Evolutionary conservation across 2,113 vertebrate species (phyloP).

Genomic region (Rhinogobius similis): DNA sequence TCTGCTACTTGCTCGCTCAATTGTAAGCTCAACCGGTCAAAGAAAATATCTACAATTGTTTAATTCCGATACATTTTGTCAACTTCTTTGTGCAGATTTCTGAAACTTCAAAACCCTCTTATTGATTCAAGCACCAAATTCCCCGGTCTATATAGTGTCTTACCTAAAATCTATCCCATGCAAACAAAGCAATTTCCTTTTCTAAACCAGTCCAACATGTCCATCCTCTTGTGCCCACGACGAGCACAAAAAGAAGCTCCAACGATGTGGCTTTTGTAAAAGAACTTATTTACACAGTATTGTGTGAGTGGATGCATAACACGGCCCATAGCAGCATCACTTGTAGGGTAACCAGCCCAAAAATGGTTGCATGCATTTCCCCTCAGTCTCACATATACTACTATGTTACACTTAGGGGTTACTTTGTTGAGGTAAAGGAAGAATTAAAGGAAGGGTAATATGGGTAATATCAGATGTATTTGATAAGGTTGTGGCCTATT

Average conservation of each 20-base stretch:
- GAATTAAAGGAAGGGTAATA: background rate
- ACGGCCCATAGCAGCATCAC: slow-evolving; percentile 53
- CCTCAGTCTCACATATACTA: slow-evolving; percentile 49
- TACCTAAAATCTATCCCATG: background rate
- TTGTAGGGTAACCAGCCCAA: slow-evolving; percentile 77
- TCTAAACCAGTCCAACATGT: slow-evolving; percentile 18
- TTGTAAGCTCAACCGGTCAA: background rate
- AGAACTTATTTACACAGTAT: slow-evolving; percentile 70
- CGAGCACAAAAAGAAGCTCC: slow-evolving; percentile 29
- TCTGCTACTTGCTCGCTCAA: background rate
- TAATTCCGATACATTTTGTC: background rate
- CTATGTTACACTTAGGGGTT: slow-evolving; percentile 62
- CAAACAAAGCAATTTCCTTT: background rate
- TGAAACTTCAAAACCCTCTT: background rate
- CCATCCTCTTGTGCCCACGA: slow-evolving; percentile 17
- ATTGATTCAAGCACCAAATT: background rate
- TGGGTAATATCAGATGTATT: background rate
- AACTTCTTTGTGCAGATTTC: background rate
- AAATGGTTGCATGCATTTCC: slow-evolving; percentile 57
- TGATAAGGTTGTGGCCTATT: background rate
- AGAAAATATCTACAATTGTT: background rate
- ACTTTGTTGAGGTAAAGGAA: slow-evolving; percentile 67
- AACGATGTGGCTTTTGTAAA: slow-evolving; percentile 30
- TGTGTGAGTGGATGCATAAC: slow-evolving; percentile 62
- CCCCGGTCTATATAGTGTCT: background rate